phyloP scores from a whole-genome alignment of 1,140 invertebrate species.

The Zaprionus lachaisei region DNA sequence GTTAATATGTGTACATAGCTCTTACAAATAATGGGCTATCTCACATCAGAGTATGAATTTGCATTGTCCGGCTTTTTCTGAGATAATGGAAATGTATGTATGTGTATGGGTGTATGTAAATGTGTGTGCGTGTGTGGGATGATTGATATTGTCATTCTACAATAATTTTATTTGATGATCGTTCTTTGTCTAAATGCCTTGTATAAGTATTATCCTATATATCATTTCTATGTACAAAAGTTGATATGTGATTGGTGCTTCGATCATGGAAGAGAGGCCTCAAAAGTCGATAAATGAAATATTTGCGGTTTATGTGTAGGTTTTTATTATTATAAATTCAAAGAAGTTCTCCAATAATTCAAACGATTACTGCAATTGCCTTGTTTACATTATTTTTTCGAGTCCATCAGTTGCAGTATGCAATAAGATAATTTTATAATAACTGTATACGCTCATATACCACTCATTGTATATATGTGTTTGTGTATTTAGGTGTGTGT shows the following conservation, averaged over 20 bases:
- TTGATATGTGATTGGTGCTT: not conserved
- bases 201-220: not conserved
- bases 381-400: slow-evolving; percentile 32
- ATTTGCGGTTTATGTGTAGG: slow-evolving; percentile 43
- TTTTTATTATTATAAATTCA: slow-evolving; percentile 52
- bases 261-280: not conserved
- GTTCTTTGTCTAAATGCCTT: not conserved
- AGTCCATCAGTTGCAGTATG: slow-evolving; percentile 23
- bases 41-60: not conserved
- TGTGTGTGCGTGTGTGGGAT: not conserved
- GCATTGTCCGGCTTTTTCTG: not conserved
- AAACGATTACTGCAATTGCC: slow-evolving; percentile 32
- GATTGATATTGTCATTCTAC: too few relatives aligned
- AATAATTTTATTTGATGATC: not conserved
- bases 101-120: slow-evolving; percentile 4
- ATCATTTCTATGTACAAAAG: slow-evolving; percentile 33
- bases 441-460: slow-evolving; percentile 27
- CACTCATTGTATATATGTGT: slow-evolving; percentile 37
- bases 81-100: slow-evolving; percentile 8
- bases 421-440: slow-evolving; percentile 26
- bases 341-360: slow-evolving; percentile 30
- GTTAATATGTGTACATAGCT: not conserved
- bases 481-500: slow-evolving; percentile 1
- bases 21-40: slow-evolving; percentile 1
- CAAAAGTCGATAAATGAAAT: slow-evolving; percentile 38